Evolutionary conservation across 2,113 vertebrate genomes (phyloP).

Genomic region (Rhinogobius similis): DNA sequence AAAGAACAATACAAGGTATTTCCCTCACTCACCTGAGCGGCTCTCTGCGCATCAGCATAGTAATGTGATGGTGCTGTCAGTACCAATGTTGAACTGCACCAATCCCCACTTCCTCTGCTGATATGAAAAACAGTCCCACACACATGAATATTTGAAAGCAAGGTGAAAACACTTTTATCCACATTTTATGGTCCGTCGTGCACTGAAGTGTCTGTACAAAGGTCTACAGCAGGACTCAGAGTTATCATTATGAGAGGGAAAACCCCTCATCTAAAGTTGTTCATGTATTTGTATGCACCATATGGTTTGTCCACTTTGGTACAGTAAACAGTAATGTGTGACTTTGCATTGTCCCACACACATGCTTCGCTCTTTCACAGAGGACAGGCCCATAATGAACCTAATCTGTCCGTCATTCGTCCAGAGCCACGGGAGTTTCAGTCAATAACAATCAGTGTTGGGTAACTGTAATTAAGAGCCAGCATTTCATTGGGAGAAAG

Average conservation of each 20-base stretch:
- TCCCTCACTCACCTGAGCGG: conserved; percentile 16
- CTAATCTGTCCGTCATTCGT: conserved; percentile 81
- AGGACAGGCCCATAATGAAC: conserved; percentile 78
- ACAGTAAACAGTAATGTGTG: conserved; percentile 43
- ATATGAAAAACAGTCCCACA: not conserved
- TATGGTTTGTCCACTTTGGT: not conserved
- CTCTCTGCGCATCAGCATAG: conserved; percentile 1
- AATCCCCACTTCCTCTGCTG: not conserved
- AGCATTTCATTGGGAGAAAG: conserved; percentile 79
- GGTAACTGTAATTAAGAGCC: conserved; percentile 83
- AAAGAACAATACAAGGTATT: conserved; percentile 99
- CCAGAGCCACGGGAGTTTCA: conserved; percentile 77
- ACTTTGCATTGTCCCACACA: conserved; percentile 49
- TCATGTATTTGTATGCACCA: not conserved
- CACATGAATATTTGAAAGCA: not conserved
- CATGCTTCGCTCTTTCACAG: conserved; percentile 53
- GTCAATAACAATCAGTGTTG: conserved; percentile 86
- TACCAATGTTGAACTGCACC: not conserved
- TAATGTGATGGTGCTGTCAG: conserved; percentile 5
- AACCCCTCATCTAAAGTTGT: not conserved
- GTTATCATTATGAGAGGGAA: not conserved
- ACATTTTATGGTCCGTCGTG: not conserved
- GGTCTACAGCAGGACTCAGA: not conserved
- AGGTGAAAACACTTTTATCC: conserved; percentile 2
- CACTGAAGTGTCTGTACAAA: not conserved